Evolutionary conservation across 2,797 vertebrate genomes (phyloP).

Genomic region (Micrastur ruficollis): DNA sequence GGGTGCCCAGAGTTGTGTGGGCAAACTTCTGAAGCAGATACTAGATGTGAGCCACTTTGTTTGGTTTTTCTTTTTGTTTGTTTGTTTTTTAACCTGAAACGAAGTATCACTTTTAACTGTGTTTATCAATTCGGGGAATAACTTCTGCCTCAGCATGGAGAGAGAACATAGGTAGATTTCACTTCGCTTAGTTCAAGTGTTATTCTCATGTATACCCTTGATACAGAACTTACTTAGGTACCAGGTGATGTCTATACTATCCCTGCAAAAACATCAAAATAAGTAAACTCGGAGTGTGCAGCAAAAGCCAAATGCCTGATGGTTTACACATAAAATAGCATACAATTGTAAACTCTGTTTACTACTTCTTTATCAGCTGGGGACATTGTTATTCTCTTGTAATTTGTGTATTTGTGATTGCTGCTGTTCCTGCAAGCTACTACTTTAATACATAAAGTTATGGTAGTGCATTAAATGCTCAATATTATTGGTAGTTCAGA

Average conservation of each 20-base stretch:
- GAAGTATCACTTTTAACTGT: fast-evolving
- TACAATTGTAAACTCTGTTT: neutral
- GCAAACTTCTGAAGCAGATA: neutral
- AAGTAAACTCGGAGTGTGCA: neutral
- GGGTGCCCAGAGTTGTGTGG: neutral
- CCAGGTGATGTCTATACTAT: fast-evolving
- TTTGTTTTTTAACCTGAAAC: neutral
- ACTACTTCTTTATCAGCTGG: neutral
- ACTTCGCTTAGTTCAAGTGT: neutral
- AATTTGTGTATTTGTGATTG: neutral
- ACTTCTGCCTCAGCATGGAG: neutral
- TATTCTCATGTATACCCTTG: neutral
- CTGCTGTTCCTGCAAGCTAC: neutral
- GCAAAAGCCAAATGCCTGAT: neutral
- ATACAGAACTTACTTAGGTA: neutral
- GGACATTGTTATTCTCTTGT: neutral
- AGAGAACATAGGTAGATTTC: neutral
- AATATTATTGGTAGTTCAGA: neutral
- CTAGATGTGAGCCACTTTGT: no score
- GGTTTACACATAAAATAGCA: neutral
- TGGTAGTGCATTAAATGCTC: neutral
- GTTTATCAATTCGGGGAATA: neutral
- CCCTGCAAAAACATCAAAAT: neutral
- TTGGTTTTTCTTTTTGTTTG: no score
- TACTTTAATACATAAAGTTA: neutral